These are phyloP conservation scores for Drosophila tropicalis DNA, from an alignment of 1,140 invertebrate genomes.

Conservation along the genomic window DNA sequence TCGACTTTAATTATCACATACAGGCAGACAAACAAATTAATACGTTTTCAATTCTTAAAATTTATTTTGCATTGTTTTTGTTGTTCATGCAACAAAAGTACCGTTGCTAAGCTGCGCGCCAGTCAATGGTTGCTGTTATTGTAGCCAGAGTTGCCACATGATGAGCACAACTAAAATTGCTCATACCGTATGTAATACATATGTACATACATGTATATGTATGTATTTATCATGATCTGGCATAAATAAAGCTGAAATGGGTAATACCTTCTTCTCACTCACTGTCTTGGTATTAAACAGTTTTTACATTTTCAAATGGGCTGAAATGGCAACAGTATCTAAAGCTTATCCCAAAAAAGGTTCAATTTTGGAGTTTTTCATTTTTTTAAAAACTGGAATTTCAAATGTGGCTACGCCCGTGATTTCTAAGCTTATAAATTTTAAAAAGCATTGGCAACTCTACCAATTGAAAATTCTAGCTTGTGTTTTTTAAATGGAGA, in stretches of 20 bases:
- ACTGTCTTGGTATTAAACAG: too few relatives aligned
- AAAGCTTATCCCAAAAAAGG: too few relatives aligned
- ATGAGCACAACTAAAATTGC: background rate
- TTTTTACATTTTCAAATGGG: too few relatives aligned
- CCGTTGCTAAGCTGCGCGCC: conserved; percentile 22
- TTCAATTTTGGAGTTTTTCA: background rate
- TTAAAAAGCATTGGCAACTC: background rate
- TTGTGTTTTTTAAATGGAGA: background rate
- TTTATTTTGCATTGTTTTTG: background rate
- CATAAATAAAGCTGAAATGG: background rate
- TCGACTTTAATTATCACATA: conserved; percentile 2
- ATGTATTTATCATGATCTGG: background rate
- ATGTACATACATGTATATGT: too few relatives aligned
- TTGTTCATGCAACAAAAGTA: background rate
- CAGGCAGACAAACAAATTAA: background rate
- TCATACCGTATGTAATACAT: background rate
- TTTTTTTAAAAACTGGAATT: background rate
- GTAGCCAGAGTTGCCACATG: background rate
- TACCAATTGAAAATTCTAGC: background rate
- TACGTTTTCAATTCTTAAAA: background rate
- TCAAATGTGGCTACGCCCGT: background rate
- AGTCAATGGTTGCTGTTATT: background rate
- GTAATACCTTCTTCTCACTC: too few relatives aligned
- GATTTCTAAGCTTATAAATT: background rate
- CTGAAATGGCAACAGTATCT: too few relatives aligned